A percentile compares a stretch with the other conserved stretches of the same genome.
Evolutionary conservation across 2,888 invertebrate species (phyloP).

Genomic region (Parascotia fuliginaria): DNA sequence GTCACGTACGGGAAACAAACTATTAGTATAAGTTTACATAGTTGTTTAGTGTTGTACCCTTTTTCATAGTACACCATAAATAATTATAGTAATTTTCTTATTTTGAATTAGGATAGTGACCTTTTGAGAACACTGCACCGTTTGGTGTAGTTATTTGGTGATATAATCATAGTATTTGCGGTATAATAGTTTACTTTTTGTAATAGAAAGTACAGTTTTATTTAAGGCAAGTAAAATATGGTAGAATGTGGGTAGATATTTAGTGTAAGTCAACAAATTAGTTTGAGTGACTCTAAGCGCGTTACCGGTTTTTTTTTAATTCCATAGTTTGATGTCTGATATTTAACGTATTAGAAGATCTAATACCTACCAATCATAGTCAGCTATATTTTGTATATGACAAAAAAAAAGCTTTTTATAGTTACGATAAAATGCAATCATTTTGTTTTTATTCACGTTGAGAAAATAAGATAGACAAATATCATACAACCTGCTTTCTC

Average conservation of each 20-base stretch:
- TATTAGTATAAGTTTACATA: background rate
- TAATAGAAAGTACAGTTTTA: too few species aligned
- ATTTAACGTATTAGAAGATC: too few species aligned
- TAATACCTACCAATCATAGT: too few species aligned
- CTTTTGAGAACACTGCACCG: background rate
- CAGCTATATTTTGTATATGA: too few species aligned
- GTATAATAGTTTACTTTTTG: background rate
- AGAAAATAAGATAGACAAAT: background rate
- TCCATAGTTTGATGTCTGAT: too few species aligned
- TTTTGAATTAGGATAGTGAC: background rate
- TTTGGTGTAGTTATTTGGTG: background rate
- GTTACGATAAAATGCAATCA: too few species aligned
- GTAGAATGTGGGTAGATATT: too few species aligned
- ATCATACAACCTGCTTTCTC: background rate
- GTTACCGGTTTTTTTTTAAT: too few species aligned
- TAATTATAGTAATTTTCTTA: conserved; percentile 6
- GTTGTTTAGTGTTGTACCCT: background rate
- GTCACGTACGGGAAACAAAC: conserved; percentile 3
- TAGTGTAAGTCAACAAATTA: too few species aligned
- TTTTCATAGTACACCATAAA: background rate
- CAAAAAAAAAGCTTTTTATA: too few species aligned
- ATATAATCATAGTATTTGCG: background rate
- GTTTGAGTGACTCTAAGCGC: too few species aligned
- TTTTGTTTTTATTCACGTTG: background rate
- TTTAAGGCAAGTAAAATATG: too few species aligned